Evolutionary conservation across 1,140 invertebrate genomes (phyloP).

Genomic region (Brachionus sp.): DNA sequence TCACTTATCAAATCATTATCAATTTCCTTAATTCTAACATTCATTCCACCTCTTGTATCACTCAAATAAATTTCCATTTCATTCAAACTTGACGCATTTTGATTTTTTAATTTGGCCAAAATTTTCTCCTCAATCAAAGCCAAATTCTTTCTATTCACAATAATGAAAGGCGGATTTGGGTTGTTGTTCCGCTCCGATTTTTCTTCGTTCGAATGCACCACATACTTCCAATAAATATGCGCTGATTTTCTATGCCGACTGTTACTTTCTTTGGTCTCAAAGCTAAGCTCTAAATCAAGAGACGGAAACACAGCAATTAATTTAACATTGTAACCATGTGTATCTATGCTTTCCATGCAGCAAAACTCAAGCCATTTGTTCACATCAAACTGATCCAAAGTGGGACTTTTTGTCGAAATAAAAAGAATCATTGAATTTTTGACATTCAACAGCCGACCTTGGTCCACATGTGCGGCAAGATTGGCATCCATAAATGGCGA

Average conservation of each 20-base stretch:
- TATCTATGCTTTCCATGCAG: not conserved
- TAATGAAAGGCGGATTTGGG: not conserved
- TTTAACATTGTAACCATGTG: not conserved
- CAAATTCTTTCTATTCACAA: not conserved
- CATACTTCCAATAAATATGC: not conserved
- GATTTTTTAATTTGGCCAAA: not conserved
- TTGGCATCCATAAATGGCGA: not conserved
- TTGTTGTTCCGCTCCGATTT: not conserved
- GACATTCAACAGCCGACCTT: not conserved
- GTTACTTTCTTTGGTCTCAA: not conserved
- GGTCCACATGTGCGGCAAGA: not conserved
- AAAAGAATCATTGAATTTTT: not conserved
- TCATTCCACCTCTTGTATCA: not conserved
- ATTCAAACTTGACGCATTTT: not conserved
- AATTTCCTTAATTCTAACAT: not conserved
- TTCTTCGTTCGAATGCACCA: not conserved
- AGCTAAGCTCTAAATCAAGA: not conserved
- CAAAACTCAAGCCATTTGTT: constrained; percentile 32
- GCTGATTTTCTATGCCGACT: not conserved
- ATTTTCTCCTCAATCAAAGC: constrained; percentile 6
- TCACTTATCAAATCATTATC: not conserved
- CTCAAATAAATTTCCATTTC: not conserved
- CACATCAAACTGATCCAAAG: not conserved
- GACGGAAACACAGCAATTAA: not conserved
- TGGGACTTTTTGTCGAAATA: not conserved